Evolutionary conservation across 2,113 vertebrate genomes (phyloP), one percentile per base, ranked within the genome.

Genomic region (Micronisus gabar): DNA sequence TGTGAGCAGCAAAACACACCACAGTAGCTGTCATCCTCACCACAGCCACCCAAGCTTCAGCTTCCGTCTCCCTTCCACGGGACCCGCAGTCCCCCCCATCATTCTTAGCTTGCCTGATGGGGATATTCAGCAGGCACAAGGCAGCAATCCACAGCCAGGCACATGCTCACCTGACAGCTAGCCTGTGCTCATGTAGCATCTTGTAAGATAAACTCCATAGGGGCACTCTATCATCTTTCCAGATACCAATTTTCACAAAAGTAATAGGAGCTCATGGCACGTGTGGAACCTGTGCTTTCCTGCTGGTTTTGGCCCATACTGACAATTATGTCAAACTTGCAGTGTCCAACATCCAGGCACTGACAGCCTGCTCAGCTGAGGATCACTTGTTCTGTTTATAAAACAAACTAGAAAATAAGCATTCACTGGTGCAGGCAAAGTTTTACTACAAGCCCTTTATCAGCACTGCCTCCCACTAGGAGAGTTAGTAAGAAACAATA

Each of bases 61-160:
- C 17, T 30, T 27, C 8, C 2, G 0, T 38, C 30, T 36, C 27
- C n/a, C 53, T 70, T 38, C 55, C 45, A 25, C 1, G 1, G n/a
- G 32, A 40, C 21, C 18, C 1, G 0, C 18, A 36, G 34, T 11
- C 4, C 36, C 34, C 29, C 48, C 26, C 4, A 15, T 11, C 4
- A 1, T 18, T 55, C 74, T 53, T 58, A 48, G n/a, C 32, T 14
- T 45, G 38, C 30, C n/a, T 10, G 7, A n/a, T 2, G 3, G 26
- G 30, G 34, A 68, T 18, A 29, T 15, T 47, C 66, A 52, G 50
- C 38, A 52, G 11, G 68, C 22, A 48, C 3, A 1, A 65, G 56
- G 43, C 72, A 76, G 47, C 0, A 6, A 86, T 13, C 53, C 75
- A 29, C 47, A 71, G 20, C 50, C 58, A 63, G 36, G 45, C 52